Evolutionary conservation across 2,888 invertebrate genomes (phyloP), one percentile per base, ranked within the genome.

Genomic region (Oxytorus armatus): DNA sequence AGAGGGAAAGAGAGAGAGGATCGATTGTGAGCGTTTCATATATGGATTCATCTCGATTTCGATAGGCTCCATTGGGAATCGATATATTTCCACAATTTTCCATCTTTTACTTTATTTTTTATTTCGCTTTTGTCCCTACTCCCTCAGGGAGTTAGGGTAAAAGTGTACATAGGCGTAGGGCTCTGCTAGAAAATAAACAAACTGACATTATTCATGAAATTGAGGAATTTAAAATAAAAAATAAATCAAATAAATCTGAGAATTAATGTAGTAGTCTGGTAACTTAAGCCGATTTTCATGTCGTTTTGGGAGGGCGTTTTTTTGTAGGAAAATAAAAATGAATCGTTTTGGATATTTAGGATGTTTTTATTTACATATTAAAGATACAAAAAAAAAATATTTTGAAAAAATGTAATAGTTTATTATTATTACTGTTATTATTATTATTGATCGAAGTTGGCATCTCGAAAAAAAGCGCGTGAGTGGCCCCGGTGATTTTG

Each of bases 31-130:
- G 53, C 76, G 79, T 80, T 80, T 63, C 72, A 65, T 75, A 75
- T 74, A 81, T 74, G 77, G 81, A 74, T 74, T 81, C 81, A 81
- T 81, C 81, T 77, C 73, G 77, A 80, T 80, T 77, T 80, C 80
- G 81, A 81, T 81, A 81, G 77, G 77, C 81, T 77, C 77, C 73
- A 77, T 59, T 74, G 74, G 57, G 81, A 77, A 74, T 81, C 80
- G 80, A 77, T 80, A 69, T 72, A 76, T 69, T 55, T 59, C 42
- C 65, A 81, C 77, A 74, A 74, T 77, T 81, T 81, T 80, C 42
- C 57, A 73, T 73, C 79, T 68, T 63, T 66, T 21, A n/a, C 39
- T 33, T 21, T 68, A 61, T 59, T 75, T 75, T 61, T 51, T 33
- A 36, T 65, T 61, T 70, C 39, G 59, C 44, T 47, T 55, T 55